A percentile compares a stretch with the other conserved stretches of the same genome.
These are phyloP conservation scores for Poecilia latipinna DNA, from an alignment of 2,113 vertebrate genomes.

Conservation along the genomic window DNA sequence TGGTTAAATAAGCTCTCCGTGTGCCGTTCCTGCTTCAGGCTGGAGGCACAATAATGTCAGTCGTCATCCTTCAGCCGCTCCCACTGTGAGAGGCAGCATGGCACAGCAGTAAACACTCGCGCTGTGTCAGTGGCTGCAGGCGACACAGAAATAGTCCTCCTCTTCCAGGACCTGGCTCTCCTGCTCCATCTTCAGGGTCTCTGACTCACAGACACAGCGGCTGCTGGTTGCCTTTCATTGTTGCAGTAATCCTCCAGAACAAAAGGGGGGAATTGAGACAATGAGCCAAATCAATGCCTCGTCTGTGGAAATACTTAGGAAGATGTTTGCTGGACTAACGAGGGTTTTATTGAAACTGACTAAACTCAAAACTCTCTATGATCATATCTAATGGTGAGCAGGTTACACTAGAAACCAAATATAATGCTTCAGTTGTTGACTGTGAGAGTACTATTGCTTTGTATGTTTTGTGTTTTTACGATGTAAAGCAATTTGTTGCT, in stretches of 20 bases:
- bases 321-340: slow-evolving; percentile 27
- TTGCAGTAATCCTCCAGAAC: slow-evolving; percentile 64
- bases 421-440: no score
- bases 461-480: no score
- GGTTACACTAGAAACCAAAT: no score
- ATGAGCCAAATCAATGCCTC: not conserved
- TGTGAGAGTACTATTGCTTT: no score
- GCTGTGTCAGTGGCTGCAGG: slow-evolving; percentile 76
- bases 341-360: slow-evolving; percentile 13
- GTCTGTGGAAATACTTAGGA: slow-evolving; percentile 18
- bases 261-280: not conserved
- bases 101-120: slow-evolving; percentile 76
- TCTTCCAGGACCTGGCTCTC: slow-evolving; percentile 57
- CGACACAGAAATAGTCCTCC: slow-evolving; percentile 77
- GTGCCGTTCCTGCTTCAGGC: slow-evolving; percentile 65
- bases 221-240: slow-evolving; percentile 62
- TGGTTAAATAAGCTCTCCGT: slow-evolving; percentile 74
- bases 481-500: no score
- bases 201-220: slow-evolving; percentile 51
- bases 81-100: slow-evolving; percentile 70
- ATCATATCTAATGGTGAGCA: no score
- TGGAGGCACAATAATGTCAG: slow-evolving; percentile 75
- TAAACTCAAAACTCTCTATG: not conserved
- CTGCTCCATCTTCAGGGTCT: slow-evolving; percentile 64
- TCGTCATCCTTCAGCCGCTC: slow-evolving; percentile 74